Evolutionary conservation across 2,888 invertebrate genomes (phyloP).

Genomic region (Julus scanicus): DNA sequence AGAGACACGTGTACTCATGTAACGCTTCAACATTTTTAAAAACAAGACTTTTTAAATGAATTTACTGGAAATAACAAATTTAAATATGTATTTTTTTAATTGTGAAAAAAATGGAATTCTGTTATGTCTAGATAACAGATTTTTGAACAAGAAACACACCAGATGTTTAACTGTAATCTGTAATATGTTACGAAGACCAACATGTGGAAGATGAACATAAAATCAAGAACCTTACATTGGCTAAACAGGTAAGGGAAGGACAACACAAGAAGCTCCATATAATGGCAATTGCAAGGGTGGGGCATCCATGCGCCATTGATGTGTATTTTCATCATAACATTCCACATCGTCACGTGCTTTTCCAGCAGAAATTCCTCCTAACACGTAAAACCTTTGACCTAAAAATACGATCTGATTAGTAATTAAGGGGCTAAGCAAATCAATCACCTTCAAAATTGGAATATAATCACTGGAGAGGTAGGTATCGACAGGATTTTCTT

Average conservation of each 20-base stretch:
- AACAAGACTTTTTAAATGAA: too few species aligned
- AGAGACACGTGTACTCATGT: too few species aligned
- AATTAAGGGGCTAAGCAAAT: background rate
- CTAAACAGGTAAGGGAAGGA: conserved; percentile 18
- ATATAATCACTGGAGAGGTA: background rate
- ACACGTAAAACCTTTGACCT: conserved; percentile 51
- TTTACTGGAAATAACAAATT: too few species aligned
- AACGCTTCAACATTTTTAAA: too few species aligned
- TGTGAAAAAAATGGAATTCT: too few species aligned
- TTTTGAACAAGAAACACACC: background rate
- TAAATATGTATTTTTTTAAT: too few species aligned
- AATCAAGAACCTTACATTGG: background rate
- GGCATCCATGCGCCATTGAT: conserved; percentile 35
- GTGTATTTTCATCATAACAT: conserved; percentile 15
- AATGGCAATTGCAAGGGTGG: background rate
- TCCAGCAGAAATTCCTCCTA: conserved; percentile 46
- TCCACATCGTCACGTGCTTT: background rate
- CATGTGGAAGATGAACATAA: background rate
- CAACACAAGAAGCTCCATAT: conserved; percentile 41
- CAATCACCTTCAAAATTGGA: background rate
- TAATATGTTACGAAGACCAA: background rate
- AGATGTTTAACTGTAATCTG: background rate
- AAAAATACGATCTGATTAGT: conserved; percentile 44
- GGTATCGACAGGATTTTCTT: background rate
- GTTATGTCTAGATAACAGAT: background rate